These are phyloP conservation scores for Acropora yongei DNA, from an alignment of 64 coral and sea anemone species.

Conservation along the genomic window DNA sequence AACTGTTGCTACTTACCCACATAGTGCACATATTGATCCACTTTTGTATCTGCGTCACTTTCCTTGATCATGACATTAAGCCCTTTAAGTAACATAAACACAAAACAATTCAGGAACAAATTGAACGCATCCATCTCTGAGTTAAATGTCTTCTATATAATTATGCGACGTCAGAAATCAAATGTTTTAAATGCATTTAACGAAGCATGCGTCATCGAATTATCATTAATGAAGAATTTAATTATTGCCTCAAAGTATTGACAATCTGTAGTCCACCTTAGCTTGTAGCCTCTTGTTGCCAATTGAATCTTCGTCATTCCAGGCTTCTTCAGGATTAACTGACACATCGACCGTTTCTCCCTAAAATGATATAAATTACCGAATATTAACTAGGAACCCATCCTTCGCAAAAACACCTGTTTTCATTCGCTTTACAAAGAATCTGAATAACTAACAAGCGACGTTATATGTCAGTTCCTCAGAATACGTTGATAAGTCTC, in stretches of 20 bases:
- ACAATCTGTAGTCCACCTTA: not conserved
- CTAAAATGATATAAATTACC: not conserved
- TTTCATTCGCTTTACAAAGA: too few species aligned
- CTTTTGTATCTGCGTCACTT: not conserved
- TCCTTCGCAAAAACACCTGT: not conserved
- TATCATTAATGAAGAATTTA: not conserved
- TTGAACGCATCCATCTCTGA: not conserved
- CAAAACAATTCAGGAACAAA: not conserved
- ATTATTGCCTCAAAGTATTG: not conserved
- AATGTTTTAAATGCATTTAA: slow-evolving; percentile 10
- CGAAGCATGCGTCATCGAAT: not conserved
- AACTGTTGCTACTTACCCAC: not conserved
- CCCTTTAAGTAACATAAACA: not conserved
- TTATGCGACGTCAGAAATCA: not conserved
- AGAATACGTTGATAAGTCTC: too few species aligned
- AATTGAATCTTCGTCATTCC: not conserved
- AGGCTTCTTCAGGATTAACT: not conserved
- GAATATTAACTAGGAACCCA: not conserved
- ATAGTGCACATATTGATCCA: not conserved
- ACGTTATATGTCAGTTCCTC: too few species aligned
- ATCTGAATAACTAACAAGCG: too few species aligned
- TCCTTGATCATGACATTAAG: not conserved
- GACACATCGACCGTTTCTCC: too few species aligned
- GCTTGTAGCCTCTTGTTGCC: too few species aligned
- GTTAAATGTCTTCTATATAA: not conserved